phyloP scores from a whole-genome alignment of 2,113 vertebrate species.

The Macaca mulatta region DNA sequence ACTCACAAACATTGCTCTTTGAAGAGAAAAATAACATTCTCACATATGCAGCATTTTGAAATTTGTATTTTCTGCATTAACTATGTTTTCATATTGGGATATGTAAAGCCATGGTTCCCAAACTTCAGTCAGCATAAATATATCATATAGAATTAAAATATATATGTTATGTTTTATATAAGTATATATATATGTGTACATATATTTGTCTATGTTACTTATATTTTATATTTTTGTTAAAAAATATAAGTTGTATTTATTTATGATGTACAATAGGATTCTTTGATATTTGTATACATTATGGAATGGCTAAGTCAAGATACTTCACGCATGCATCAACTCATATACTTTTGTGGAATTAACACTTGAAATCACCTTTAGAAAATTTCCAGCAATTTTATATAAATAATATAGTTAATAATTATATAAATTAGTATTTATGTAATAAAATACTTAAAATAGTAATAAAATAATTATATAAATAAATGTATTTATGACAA shows the following conservation, averaged over 20 bases:
- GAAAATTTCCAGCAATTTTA: background rate
- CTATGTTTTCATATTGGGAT: background rate
- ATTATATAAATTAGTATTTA: background rate
- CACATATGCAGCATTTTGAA: background rate
- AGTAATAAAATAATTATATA: background rate
- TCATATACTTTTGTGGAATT: background rate
- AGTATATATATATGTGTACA: background rate
- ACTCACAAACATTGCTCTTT: background rate
- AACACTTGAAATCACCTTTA: background rate
- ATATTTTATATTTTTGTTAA: background rate
- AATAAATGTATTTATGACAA: background rate
- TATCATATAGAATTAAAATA: background rate
- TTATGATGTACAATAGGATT: background rate
- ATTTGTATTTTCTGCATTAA: conserved; percentile 8
- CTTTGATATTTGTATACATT: background rate
- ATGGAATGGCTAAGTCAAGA: background rate
- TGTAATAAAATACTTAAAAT: background rate
- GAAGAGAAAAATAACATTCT: background rate
- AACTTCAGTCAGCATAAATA: background rate
- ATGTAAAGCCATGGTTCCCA: too few relatives aligned
- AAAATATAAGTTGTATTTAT: background rate
- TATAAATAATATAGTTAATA: background rate
- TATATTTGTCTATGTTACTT: background rate
- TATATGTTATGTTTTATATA: background rate
- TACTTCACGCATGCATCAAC: background rate